Base-by-base conservation (phyloP, 2,797 vertebrate genomes). In the Chaenodraco wilsoni region DNA sequence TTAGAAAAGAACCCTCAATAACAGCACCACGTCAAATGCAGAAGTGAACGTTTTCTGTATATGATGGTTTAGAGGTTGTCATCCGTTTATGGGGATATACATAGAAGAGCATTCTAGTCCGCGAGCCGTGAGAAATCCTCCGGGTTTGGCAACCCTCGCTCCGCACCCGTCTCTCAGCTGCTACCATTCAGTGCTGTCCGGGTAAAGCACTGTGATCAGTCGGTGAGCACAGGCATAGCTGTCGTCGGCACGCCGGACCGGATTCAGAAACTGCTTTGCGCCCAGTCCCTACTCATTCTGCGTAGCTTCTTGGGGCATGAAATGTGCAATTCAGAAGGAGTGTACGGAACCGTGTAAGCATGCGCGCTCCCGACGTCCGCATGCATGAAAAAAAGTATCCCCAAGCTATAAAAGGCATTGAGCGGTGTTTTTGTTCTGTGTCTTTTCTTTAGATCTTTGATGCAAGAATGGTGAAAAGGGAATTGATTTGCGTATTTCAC, bases 251-350 rank as follows among this genome's bases (percentile, higher is more conserved):
- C 92, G 90, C 85, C 87, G 81, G 92, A 89, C 78, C 86, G 85
- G 88, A 94, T 94, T 92, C 94, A 90, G 88, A 84, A 88, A 93
- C 65, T 41, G 87, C 40, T 88, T 88, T 94, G 92, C 93, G 94
- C 76, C 64, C 82, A 65, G 56, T 90, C 68, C 82, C 77, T 93
- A 80, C 95, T 90, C 89, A 84, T 73, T 81, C 43, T 92, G 83
- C 95, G 94, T 92, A 93, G 68, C 57, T 74, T 87, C 68, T 70
- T 16, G 68, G 67, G 73, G 67, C 57, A 50, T 74, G 76, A 57
- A 17, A 78, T 84, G 46, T 87, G 84, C 76, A 62, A 71, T 82
- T 83, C 81, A 57, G 70, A 50, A 64, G 62, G 78, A 78, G 67
- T 61, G 60, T 23, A 44, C 75, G 73, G 41, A 48, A 70, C 74